A percentile compares a stretch with the other conserved stretches of the same genome.
Evolutionary conservation across 1,140 invertebrate genomes (phyloP).

Genomic region (Spodoptera litura): DNA sequence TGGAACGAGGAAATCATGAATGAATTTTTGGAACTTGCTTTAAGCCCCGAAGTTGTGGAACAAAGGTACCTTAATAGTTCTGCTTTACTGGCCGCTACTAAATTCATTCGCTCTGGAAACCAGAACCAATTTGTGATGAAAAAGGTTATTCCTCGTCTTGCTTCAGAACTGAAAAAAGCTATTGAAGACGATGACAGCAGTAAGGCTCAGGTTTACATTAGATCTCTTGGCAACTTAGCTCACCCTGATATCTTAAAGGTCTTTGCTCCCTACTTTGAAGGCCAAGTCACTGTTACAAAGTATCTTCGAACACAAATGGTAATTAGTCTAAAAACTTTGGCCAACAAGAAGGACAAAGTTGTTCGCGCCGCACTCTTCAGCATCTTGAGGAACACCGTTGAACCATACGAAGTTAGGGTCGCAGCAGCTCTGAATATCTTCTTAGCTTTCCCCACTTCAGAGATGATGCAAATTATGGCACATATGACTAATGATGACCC

Average conservation of each 20-base stretch:
- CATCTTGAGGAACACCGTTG: constrained; percentile 88
- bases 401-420: constrained; percentile 88
- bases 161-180: constrained; percentile 84
- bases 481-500: constrained; percentile 88
- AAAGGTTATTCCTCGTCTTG: constrained; percentile 88
- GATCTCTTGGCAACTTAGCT: constrained; percentile 88
- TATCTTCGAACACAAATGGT: constrained; percentile 89
- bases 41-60: constrained; percentile 79
- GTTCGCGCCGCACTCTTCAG: constrained; percentile 88
- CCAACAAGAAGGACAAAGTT: constrained; percentile 79
- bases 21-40: constrained; percentile 86
- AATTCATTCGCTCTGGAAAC: constrained; percentile 77
- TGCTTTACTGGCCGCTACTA: constrained; percentile 86
- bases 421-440: constrained; percentile 88
- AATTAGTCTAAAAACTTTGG: constrained; percentile 84
- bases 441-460: constrained; percentile 86
- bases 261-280: constrained; percentile 90
- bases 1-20: constrained; percentile 85
- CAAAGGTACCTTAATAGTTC: constrained; percentile 83
- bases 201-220: constrained; percentile 87
- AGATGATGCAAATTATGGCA: constrained; percentile 90
- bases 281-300: constrained; percentile 82
- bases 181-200: constrained; percentile 82
- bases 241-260: constrained; percentile 87
- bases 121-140: constrained; percentile 66